These are phyloP conservation scores for Neodiprion virginianus DNA, from an alignment of 1,140 invertebrate species.

Conservation along the genomic window DNA sequence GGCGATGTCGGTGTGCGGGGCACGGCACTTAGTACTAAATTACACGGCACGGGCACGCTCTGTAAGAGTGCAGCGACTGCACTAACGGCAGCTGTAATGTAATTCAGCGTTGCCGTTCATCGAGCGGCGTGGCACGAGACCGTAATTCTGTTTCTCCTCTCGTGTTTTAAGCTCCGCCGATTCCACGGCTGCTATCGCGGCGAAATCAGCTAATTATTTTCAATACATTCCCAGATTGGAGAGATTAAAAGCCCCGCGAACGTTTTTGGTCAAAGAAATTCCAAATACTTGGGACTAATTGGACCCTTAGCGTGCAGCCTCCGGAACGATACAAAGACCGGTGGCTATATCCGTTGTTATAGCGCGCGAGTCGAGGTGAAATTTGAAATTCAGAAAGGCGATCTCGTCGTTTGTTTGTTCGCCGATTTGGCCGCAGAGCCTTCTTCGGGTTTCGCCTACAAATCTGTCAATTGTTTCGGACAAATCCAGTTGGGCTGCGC, in stretches of 20 bases:
- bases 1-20: too few species aligned
- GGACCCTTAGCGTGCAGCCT: neutral
- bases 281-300: slow-evolving; percentile 6
- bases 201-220: neutral
- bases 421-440: neutral
- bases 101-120: too few species aligned
- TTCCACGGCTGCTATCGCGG: too few species aligned
- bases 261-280: neutral
- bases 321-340: slow-evolving; percentile 6
- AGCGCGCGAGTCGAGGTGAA: neutral
- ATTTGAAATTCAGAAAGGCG: slow-evolving; percentile 2
- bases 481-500: neutral
- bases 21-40: too few species aligned
- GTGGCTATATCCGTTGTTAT: neutral
- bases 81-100: too few species aligned
- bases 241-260: slow-evolving; percentile 4
- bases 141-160: too few species aligned
- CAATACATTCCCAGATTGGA: slow-evolving; percentile 4
- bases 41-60: too few species aligned
- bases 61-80: too few species aligned
- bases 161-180: too few species aligned
- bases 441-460: neutral
- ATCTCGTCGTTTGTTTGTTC: neutral
- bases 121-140: too few species aligned
- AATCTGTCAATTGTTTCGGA: slow-evolving; percentile 4